phyloP scores from a whole-genome alignment of 2,113 vertebrate species.

The Tetrax tetrax region DNA sequence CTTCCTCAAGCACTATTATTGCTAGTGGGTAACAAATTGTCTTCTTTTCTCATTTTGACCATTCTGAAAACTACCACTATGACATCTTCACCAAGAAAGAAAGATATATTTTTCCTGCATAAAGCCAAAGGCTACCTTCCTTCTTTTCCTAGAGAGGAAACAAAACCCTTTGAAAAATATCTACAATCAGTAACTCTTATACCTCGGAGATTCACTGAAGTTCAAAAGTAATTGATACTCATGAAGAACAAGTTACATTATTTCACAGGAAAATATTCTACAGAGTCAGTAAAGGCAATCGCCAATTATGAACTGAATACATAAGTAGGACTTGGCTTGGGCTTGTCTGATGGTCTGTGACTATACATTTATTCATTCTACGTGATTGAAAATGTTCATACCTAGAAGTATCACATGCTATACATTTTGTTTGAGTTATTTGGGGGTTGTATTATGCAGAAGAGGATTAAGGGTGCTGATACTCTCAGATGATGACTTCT shows the following conservation, averaged over 20 bases:
- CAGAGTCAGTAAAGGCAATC: background rate
- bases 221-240: background rate
- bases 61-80: background rate
- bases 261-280: background rate
- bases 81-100: background rate
- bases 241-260: background rate
- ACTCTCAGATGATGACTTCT: background rate
- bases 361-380: background rate
- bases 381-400: background rate
- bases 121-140: background rate
- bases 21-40: background rate
- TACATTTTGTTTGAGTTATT: background rate
- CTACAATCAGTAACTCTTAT: background rate
- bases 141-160: background rate
- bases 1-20: background rate
- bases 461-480: background rate
- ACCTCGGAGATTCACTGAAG: background rate
- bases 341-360: background rate
- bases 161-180: background rate
- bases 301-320: background rate
- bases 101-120: background rate
- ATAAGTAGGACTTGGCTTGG: background rate
- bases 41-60: background rate
- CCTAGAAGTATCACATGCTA: background rate
- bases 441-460: background rate